A percentile compares a stretch with the other conserved stretches of the same genome.
Conservation (phyloP, 2,113 vertebrate genomes). For the Falcunculus frontatus region DNA sequence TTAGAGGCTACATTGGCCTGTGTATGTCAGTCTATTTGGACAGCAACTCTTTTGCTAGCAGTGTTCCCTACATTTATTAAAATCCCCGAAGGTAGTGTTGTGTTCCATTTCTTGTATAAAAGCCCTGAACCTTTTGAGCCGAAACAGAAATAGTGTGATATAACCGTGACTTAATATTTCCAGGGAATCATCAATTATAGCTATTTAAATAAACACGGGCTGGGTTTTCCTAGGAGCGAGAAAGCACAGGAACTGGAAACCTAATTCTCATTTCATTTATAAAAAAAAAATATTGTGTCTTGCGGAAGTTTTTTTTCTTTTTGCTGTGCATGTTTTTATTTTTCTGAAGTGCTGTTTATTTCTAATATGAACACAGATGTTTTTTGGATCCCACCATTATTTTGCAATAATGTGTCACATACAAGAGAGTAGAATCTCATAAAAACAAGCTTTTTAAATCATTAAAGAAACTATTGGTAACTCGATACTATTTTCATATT, state of each 20-base stretch:
- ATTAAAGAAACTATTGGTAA: not conserved
- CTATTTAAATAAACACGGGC: conserved; percentile 57
- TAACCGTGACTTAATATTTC: conserved; percentile 49
- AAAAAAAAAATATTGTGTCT: not conserved
- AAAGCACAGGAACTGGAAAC: conserved; percentile 14
- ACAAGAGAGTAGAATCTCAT: not conserved
- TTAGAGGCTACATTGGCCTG: conserved; percentile 99
- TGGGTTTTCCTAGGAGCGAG: conserved; percentile 38
- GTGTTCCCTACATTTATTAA: conserved; percentile 97
- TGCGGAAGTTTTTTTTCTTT: not conserved
- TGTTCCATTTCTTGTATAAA: conserved; percentile 76
- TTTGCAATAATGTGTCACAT: not conserved
- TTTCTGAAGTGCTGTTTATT: not conserved
- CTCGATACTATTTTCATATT: not conserved
- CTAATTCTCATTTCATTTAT: not conserved
- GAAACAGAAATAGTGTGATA: conserved; percentile 54
- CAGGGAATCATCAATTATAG: conserved; percentile 41
- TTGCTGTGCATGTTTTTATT: not conserved
- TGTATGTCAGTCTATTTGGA: conserved; percentile 99
- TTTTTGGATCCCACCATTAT: not conserved
- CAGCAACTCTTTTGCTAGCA: conserved; percentile 97
- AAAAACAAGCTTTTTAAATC: not conserved
- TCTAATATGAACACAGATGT: not conserved
- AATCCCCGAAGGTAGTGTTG: conserved; percentile 86
- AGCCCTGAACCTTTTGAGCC: conserved; percentile 71